These are phyloP conservation scores for Columba livia DNA, from an alignment of 2,113 vertebrate species.

Conservation along the genomic window DNA sequence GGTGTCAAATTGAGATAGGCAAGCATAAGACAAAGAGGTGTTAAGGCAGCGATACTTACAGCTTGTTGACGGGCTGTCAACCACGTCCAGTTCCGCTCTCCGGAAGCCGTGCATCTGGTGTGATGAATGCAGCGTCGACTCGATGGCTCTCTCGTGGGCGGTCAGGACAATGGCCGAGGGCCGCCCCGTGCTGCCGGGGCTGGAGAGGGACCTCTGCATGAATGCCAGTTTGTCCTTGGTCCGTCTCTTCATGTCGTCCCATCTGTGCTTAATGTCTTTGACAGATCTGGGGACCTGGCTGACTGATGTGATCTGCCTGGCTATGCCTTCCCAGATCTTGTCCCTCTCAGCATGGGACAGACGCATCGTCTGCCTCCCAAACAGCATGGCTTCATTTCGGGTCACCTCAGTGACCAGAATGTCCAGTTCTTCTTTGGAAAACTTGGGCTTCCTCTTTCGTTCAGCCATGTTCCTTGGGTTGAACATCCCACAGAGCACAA, in stretches of 20 bases:
- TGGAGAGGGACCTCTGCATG: conserved; percentile 78
- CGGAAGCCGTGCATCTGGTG: conserved; percentile 43
- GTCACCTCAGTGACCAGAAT: conserved; percentile 84
- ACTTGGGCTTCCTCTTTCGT: conserved; percentile 84
- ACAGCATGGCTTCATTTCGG: conserved; percentile 77
- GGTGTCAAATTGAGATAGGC: conserved; percentile 2
- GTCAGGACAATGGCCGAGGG: conserved; percentile 70
- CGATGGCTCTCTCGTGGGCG: conserved; percentile 70
- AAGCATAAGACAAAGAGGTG: conserved; percentile 34
- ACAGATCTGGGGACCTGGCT: conserved; percentile 81
- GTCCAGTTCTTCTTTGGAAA: conserved; percentile 84
- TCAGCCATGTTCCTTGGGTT: conserved; percentile 80
- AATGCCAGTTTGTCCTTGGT: conserved; percentile 81
- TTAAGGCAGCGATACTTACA: conserved; percentile 75
- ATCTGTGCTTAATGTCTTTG: conserved; percentile 82
- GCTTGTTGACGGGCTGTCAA: conserved; percentile 71
- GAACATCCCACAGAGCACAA: conserved; percentile 82
- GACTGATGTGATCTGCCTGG: conserved; percentile 79
- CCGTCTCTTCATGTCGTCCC: conserved; percentile 83
- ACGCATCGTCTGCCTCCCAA: conserved; percentile 78
- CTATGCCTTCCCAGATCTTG: conserved; percentile 83
- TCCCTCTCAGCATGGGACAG: conserved; percentile 80
- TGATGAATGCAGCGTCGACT: conserved; percentile 68
- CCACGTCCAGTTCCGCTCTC: conserved; percentile 59
- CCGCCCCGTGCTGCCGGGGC: conserved; percentile 40